phyloP scores from a whole-genome alignment of 2,113 vertebrate species.

The Neolamprologus falcicula region DNA sequence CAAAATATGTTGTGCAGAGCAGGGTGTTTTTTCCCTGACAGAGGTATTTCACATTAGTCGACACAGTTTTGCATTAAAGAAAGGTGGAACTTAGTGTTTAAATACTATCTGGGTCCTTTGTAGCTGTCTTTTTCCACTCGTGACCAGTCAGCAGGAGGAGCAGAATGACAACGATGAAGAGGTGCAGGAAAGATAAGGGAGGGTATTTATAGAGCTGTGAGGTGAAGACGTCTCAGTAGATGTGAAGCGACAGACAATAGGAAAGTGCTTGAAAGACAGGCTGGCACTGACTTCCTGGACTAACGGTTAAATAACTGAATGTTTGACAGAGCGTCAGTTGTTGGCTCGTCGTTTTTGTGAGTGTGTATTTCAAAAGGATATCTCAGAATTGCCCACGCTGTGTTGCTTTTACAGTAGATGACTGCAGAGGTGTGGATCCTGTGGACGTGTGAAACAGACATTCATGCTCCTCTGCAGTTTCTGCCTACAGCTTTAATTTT shows the following conservation, averaged over 20 bases:
- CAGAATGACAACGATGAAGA: background rate
- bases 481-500: background rate
- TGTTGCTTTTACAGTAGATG: background rate
- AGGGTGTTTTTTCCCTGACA: background rate
- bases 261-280: background rate
- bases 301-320: background rate
- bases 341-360: background rate
- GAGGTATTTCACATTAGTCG: background rate
- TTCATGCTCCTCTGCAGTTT: background rate
- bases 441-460: background rate
- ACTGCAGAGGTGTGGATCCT: background rate
- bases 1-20: background rate
- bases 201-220: slow-evolving; percentile 12
- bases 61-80: background rate
- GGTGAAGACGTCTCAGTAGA: background rate
- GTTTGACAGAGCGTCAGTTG: background rate
- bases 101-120: background rate
- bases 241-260: background rate
- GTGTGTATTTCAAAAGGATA: background rate
- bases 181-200: background rate
- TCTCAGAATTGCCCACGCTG: background rate
- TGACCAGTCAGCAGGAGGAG: background rate
- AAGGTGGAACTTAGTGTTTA: background rate
- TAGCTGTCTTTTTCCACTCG: background rate
- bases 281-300: background rate